phyloP scores from a whole-genome alignment of 2,797 vertebrate genomes.

The Prunella strophiata region DNA sequence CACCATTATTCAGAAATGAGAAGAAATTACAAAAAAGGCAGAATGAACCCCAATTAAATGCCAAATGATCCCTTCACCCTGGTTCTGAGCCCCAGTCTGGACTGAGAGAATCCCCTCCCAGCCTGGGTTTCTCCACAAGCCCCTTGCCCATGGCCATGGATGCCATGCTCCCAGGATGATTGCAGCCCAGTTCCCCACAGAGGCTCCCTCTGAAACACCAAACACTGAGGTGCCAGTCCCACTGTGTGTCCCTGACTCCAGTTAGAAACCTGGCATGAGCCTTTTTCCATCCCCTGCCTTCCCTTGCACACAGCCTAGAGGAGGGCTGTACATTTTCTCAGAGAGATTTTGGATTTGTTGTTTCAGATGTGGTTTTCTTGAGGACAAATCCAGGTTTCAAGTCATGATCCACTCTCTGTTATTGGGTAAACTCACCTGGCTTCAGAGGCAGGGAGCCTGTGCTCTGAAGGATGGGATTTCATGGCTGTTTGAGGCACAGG shows the following conservation, averaged over 20 bases:
- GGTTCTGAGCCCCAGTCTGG: background rate
- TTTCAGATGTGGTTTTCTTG: background rate
- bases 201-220: accelerated
- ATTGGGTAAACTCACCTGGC: background rate
- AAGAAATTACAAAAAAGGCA: background rate
- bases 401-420: background rate
- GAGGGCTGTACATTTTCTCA: accelerated
- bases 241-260: background rate
- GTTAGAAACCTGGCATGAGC: background rate
- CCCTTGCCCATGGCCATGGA: background rate
- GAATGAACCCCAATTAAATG: background rate
- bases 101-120: background rate
- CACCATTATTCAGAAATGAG: background rate
- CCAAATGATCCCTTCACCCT: background rate
- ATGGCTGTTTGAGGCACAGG: background rate
- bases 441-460: background rate
- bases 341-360: background rate
- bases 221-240: background rate
- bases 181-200: background rate
- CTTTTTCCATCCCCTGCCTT: background rate
- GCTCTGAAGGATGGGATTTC: background rate
- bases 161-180: background rate
- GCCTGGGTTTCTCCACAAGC: background rate
- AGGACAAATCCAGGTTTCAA: background rate
- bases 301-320: background rate